phyloP scores from a whole-genome alignment of 2,113 vertebrate species.

The Onychostoma macrolepis region DNA sequence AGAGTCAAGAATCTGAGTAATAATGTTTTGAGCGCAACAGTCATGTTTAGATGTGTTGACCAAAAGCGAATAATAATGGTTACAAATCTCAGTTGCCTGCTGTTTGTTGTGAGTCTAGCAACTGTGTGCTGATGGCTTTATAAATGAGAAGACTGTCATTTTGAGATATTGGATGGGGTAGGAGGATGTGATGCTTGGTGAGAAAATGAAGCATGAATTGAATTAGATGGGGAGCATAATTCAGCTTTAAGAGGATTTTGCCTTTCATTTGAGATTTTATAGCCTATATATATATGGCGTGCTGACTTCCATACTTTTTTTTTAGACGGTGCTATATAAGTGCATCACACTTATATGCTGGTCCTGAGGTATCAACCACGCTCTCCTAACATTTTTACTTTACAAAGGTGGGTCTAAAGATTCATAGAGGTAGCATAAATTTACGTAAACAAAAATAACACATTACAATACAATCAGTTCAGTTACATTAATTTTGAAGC shows the following conservation, averaged over 20 bases:
- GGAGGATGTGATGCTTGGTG: constrained; percentile 23
- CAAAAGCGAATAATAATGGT: constrained; percentile 29
- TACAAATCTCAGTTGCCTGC: constrained; percentile 22
- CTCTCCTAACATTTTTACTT: not conserved
- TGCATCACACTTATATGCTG: not conserved
- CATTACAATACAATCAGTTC: not conserved
- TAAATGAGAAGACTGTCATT: constrained; percentile 19
- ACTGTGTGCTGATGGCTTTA: constrained; percentile 29
- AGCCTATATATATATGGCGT: not conserved
- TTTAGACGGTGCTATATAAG: not conserved
- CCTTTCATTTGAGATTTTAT: constrained; percentile 3
- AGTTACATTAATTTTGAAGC: not conserved
- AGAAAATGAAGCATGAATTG: constrained; percentile 31
- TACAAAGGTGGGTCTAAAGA: not conserved
- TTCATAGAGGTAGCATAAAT: not conserved
- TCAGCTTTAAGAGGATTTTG: constrained; percentile 8
- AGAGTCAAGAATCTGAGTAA: not conserved
- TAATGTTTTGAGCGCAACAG: not conserved
- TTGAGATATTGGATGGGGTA: constrained; percentile 4
- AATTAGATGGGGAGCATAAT: not conserved
- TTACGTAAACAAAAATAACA: not conserved
- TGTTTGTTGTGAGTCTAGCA: not conserved
- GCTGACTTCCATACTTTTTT: constrained; percentile 1
- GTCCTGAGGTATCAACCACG: not conserved
- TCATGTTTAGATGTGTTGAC: constrained; percentile 31